Base-by-base conservation (phyloP, 1,140 invertebrate genomes). In the Microplitis demolitor region DNA sequence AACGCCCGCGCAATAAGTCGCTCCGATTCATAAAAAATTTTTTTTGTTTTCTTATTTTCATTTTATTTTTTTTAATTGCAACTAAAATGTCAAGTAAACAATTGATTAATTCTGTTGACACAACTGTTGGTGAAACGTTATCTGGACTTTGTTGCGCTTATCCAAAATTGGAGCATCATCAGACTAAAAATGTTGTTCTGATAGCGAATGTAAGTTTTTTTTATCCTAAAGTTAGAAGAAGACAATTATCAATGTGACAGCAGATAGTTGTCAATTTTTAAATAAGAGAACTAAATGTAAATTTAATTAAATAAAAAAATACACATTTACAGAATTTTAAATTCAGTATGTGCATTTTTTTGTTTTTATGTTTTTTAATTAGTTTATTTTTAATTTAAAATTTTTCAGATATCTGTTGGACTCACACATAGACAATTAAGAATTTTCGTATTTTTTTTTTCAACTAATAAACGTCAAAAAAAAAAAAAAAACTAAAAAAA, bases 121-220 rank as follows among this genome's bases (percentile, higher is more conserved):
- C 86, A 9, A 91, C 90, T 71, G 93, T 94, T 5, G 88, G 92
- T 66, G 93, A 95, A 74, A 89, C 90, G 33, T 83, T 95, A 13
- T 85, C 88, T 4, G 94, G 94, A 4, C 84, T 93, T 13, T 89
- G 91, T 37, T 84, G 87, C 8, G 78, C 88, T 0, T 91, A 92
- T 82, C 91, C 92, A 2, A 87, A 88, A 53, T 84, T 94, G 16
- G 83, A 86, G 34, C 85, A 93, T 37, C 87, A 93, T 74, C 78
- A 85, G 1, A 88, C 90, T 4, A 89, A 91, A 75, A 85, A 89
- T 72, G 90, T 94, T 31, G 86, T 95, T 50, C 76, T 92, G 3
- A 79, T 87, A 31, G 80, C 87, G 50, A 86, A 89, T 71, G 87
- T 85, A 80, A 51, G 83, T 84, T 62, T 58, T 73, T 79, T 67